Conservation (phyloP, 2,797 vertebrate genomes). For the Chiroxiphia lanceolata region DNA sequence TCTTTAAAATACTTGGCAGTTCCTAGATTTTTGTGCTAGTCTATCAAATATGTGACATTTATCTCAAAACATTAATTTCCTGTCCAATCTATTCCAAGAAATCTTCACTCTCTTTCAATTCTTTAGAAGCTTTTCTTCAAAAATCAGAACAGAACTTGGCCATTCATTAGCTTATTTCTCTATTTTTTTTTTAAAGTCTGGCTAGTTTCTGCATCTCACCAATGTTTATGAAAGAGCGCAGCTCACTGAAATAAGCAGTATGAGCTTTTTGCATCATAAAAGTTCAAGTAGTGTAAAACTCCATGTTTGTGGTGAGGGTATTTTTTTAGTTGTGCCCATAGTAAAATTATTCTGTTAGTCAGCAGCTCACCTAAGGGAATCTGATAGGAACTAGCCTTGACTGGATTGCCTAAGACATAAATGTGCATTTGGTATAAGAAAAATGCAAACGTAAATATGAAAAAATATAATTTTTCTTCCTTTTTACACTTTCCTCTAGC, state of each 20-base stretch:
- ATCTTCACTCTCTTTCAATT: background rate
- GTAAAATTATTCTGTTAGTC: background rate
- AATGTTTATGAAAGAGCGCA: background rate
- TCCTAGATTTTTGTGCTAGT: background rate
- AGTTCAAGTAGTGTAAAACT: background rate
- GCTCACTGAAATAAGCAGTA: background rate
- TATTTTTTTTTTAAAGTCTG: background rate
- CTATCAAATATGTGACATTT: background rate
- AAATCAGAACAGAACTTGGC: background rate
- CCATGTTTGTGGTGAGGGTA: no score
- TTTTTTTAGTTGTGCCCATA: background rate
- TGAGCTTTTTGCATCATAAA: background rate
- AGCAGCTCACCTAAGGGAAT: background rate
- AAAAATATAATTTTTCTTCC: background rate
- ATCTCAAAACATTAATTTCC: background rate
- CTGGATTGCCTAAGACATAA: background rate
- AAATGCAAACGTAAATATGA: background rate
- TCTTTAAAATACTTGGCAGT: background rate
- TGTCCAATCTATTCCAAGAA: background rate
- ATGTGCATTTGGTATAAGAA: background rate
- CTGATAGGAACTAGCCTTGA: background rate
- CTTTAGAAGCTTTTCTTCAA: background rate
- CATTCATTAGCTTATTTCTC: background rate
- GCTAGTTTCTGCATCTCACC: background rate
- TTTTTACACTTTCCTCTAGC: background rate